These are phyloP conservation scores for Leiothrix lutea DNA, from an alignment of 2,113 vertebrate genomes.

Conservation along the genomic window DNA sequence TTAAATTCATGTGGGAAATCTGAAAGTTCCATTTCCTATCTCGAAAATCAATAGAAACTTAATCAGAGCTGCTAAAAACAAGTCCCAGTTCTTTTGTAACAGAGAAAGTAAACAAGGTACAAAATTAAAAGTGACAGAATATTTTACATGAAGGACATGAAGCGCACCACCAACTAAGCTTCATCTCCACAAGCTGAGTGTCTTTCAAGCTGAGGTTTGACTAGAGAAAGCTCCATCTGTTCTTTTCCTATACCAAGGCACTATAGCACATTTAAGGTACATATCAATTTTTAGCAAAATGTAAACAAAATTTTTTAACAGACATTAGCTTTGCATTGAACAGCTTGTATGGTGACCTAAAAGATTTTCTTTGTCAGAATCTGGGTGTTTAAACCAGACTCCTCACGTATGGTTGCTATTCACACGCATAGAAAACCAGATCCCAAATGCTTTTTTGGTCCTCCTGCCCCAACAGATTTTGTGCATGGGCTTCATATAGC, in stretches of 20 bases:
- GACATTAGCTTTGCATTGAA: slow-evolving; percentile 35
- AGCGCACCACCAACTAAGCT: slow-evolving; percentile 37
- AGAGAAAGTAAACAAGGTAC: slow-evolving; percentile 73
- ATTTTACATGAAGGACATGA: slow-evolving; percentile 69
- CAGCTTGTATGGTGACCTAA: slow-evolving; percentile 15
- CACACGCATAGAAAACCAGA: background rate
- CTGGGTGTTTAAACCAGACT: background rate
- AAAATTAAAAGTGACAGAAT: slow-evolving; percentile 78
- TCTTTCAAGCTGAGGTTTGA: slow-evolving; percentile 49
- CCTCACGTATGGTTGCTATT: background rate
- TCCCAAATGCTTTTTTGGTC: background rate
- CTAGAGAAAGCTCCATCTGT: slow-evolving; percentile 56
- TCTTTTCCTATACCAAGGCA: slow-evolving; percentile 19
- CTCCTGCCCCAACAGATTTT: background rate
- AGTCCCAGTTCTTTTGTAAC: slow-evolving; percentile 69
- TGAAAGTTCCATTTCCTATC: slow-evolving; percentile 75
- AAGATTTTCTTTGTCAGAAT: slow-evolving; percentile 6
- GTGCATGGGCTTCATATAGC: background rate
- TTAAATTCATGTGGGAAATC: slow-evolving; percentile 79
- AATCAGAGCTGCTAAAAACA: slow-evolving; percentile 78
- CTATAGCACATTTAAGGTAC: slow-evolving; percentile 1
- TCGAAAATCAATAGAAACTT: slow-evolving; percentile 79
- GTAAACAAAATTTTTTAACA: slow-evolving; percentile 7
- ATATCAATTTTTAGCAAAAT: background rate
- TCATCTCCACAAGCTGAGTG: background rate